Conservation (phyloP, 1,140 invertebrate species). For the Thaumatotibia leucotreta region DNA sequence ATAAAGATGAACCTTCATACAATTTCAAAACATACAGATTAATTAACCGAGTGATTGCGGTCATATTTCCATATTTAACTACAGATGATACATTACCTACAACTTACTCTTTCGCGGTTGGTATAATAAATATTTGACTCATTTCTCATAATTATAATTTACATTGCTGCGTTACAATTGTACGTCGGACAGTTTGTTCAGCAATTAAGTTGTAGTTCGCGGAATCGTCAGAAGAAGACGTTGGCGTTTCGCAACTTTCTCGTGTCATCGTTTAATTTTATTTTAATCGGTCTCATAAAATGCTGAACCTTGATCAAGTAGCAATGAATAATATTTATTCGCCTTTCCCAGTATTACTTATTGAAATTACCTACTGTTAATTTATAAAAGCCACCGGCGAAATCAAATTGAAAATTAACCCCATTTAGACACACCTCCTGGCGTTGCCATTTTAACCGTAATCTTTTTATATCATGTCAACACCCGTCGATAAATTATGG, state of each 20-base stretch:
- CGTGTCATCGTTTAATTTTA: slow-evolving; percentile 39
- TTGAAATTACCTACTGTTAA: slow-evolving; percentile 43
- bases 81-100: not conserved
- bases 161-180: slow-evolving; percentile 17
- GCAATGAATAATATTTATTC: slow-evolving; percentile 47
- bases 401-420: slow-evolving; percentile 69
- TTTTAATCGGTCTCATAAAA: slow-evolving; percentile 48
- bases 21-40: not conserved
- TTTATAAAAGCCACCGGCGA: slow-evolving; percentile 59
- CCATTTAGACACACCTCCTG: slow-evolving; percentile 60
- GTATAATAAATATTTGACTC: not conserved
- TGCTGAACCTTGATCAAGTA: slow-evolving; percentile 40
- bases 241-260: slow-evolving; percentile 36
- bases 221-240: slow-evolving; percentile 18
- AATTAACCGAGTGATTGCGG: not conserved
- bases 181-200: not conserved
- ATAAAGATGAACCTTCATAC: not conserved
- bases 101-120: slow-evolving; percentile 4
- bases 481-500: slow-evolving; percentile 65
- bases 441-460: slow-evolving; percentile 41
- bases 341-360: slow-evolving; percentile 38
- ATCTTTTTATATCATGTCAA: slow-evolving; percentile 62
- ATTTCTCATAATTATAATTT: slow-evolving; percentile 18
- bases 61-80: not conserved
- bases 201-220: slow-evolving; percentile 25